Evolutionary conservation across 2,797 vertebrate genomes (phyloP).

Genomic region (Alosa sapidissima): DNA sequence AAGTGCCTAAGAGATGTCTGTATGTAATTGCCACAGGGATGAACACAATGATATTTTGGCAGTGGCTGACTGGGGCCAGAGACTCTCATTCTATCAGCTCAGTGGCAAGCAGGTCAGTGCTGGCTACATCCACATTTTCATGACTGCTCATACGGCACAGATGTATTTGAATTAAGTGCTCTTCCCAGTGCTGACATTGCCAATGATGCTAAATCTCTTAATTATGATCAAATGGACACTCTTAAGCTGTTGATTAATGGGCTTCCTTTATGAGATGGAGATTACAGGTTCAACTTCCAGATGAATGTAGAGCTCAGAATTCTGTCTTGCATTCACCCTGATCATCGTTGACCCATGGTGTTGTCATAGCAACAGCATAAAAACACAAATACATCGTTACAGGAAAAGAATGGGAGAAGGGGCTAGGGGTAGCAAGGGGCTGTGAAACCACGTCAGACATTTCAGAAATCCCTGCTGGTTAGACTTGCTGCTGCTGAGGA

Average conservation of each 20-base stretch:
- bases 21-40: constrained; percentile 76
- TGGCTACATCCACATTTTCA: background rate
- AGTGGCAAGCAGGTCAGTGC: constrained; percentile 93
- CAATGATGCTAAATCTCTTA: background rate
- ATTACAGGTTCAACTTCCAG: constrained; percentile 30
- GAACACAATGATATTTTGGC: constrained; percentile 95
- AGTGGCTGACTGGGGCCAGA: constrained; percentile 97
- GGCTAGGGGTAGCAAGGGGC: background rate
- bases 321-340: background rate
- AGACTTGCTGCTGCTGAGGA: background rate
- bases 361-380: constrained; percentile 16
- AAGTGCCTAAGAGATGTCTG: background rate
- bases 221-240: constrained; percentile 3
- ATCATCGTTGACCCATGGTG: constrained; percentile 19
- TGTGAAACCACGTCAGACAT: constrained; percentile 28
- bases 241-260: constrained; percentile 15
- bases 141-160: background rate
- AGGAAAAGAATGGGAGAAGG: background rate
- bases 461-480: constrained; percentile 30
- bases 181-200: background rate
- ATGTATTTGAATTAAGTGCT: background rate
- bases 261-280: constrained; percentile 31
- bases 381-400: constrained; percentile 18
- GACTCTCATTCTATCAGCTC: constrained; percentile 95
- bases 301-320: background rate